Evolutionary conservation across 1,140 invertebrate species (phyloP), one percentile per base, ranked within the genome.

Genomic region (Prorops nasuta): DNA sequence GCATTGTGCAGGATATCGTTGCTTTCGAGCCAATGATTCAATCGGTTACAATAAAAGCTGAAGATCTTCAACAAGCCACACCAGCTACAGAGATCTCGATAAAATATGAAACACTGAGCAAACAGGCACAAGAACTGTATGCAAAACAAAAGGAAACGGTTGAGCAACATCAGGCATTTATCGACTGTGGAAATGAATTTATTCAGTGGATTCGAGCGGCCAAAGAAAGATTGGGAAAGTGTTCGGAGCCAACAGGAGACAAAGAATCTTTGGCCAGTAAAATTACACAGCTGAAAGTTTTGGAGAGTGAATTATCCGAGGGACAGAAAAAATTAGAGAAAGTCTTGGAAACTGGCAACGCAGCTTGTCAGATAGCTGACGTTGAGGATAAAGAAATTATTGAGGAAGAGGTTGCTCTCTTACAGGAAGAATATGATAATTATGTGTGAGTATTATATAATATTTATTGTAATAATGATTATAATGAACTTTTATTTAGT

Each of bases 21-120:
- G 92, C 91, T 14, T 93, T 95, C 76, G 92, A 95, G 72, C 93
- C 93, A 3, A 94, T 95, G 90, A 95, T 96, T 58, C 91, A 94
- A 69, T 94, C 91, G 22, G 91, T 95, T 10, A 88, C 91, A 34
- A 90, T 87, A 22, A 95, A 94, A 80, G 92, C 92, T 44, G 92
- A 91, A 60, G 91, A 93, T 76, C 75, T 94, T 44, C 87, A 87
- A 75, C 91, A 92, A 76, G 89, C 87, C 40, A 87, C 85, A 38
- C 91, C 90, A 4, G 89, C 90, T 8, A 89, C 89, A 3, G 92
- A 94, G 74, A 95, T 96, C 20, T 90, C 90, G 0, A 87, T 83
- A 36, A 94, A 94, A 77, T 96, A 95, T 63, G 88, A 94, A 73
- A 90, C 82, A n/a, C 74, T 95, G 6, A 90, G 88, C 34, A 91